Evolutionary conservation across 2,797 vertebrate species (phyloP).

Genomic region (Kryptopterus vitreolus): DNA sequence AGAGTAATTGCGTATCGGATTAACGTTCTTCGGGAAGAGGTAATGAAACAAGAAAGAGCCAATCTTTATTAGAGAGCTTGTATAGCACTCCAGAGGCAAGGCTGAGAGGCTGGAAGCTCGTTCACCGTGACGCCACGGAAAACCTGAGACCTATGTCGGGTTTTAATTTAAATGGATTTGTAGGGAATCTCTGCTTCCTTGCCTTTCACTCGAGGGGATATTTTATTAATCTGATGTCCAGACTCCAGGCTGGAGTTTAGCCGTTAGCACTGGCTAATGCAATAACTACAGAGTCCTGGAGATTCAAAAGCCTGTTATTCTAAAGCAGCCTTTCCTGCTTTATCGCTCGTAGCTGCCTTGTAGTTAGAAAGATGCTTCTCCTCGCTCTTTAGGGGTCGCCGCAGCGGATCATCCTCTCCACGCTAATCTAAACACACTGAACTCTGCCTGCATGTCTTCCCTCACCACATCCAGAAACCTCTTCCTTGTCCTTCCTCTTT

Average conservation of each 20-base stretch:
- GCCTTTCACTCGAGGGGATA: not conserved
- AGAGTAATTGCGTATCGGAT: conserved; percentile 49
- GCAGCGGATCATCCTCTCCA: too few species aligned
- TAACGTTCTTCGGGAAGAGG: conserved; percentile 38
- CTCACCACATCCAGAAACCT: too few species aligned
- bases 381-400: too few species aligned
- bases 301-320: not conserved
- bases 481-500: too few species aligned
- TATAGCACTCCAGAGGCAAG: conserved; percentile 1
- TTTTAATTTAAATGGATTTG: not conserved
- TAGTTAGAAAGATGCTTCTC: too few species aligned
- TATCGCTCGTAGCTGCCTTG: not conserved
- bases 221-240: not conserved
- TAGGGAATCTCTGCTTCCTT: not conserved
- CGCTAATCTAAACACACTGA: too few species aligned
- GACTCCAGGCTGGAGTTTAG: not conserved
- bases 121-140: not conserved
- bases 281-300: not conserved
- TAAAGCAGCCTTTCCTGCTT: not conserved
- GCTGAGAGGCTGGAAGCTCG: not conserved
- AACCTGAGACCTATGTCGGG: not conserved
- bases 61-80: conserved; percentile 27
- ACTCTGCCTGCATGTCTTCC: too few species aligned
- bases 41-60: conserved; percentile 46
- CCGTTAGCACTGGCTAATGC: not conserved